Evolutionary conservation across 2,113 vertebrate species (phyloP).

Genomic region (Oostethus manadensis): DNA sequence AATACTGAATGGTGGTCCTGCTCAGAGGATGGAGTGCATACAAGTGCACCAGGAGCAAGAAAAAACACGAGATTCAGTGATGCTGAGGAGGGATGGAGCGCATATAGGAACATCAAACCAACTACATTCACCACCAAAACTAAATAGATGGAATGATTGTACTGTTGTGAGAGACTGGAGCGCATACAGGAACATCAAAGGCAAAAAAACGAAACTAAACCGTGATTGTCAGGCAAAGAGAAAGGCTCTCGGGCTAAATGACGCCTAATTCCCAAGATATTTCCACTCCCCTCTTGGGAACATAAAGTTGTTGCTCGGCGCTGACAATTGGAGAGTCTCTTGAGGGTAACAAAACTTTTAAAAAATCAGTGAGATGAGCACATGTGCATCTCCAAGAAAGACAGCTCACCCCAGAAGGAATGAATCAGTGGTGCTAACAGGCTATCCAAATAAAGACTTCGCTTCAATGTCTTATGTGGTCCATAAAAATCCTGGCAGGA

Average conservation of each 20-base stretch:
- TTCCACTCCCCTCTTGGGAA: conserved; percentile 66
- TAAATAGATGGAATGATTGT: background rate
- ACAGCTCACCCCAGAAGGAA: conserved; percentile 32
- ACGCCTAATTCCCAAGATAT: conserved; percentile 75
- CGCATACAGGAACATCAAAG: background rate
- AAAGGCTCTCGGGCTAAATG: conserved; percentile 74
- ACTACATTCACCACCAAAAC: background rate
- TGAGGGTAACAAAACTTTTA: conserved; percentile 47
- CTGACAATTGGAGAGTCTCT: conserved; percentile 70
- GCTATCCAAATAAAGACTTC: background rate
- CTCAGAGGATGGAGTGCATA: too few relatives aligned
- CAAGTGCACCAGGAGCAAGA: too few relatives aligned
- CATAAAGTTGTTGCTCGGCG: conserved; percentile 64
- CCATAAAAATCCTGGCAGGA: conserved; percentile 8
- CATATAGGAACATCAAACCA: background rate
- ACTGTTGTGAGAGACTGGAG: background rate
- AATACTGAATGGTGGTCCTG: too few relatives aligned
- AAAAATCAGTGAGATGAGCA: conserved; percentile 46
- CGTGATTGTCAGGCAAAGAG: conserved; percentile 44
- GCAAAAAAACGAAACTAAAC: conserved; percentile 40
- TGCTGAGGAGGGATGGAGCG: too few relatives aligned
- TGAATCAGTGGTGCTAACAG: conserved; percentile 17
- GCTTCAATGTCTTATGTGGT: background rate
- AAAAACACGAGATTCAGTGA: too few relatives aligned
- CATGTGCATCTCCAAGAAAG: conserved; percentile 33